Conservation (phyloP, 2,113 vertebrate genomes). For the Prinia subflava region DNA sequence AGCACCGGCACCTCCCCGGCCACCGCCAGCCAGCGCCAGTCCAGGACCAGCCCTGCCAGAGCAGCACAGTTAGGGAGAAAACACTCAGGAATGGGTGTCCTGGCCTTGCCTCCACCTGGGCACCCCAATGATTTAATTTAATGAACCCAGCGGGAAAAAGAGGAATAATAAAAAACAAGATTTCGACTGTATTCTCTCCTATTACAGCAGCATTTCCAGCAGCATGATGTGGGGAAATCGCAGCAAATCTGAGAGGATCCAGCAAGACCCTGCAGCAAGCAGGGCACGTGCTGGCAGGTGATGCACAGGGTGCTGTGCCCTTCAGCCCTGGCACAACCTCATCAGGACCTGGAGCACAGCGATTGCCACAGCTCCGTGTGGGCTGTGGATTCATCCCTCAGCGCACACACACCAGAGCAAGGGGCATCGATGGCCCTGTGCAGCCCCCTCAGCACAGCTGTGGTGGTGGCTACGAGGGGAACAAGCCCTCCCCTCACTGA, state of each 20-base stretch:
- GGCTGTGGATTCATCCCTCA: not conserved
- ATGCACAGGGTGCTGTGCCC: not conserved
- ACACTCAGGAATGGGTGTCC: not conserved
- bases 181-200: not conserved
- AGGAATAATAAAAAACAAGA: not conserved
- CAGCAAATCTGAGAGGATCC: not conserved
- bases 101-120: not conserved
- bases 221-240: not conserved
- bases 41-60: conserved; percentile 78
- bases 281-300: not conserved
- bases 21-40: conserved; percentile 92
- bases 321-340: not conserved
- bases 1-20: conserved; percentile 81
- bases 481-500: not conserved
- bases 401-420: too few species aligned
- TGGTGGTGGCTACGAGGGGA: not conserved
- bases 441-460: not conserved
- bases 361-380: rapidly evolving
- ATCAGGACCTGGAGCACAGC: rapidly evolving
- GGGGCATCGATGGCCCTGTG: rapidly evolving
- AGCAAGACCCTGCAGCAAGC: not conserved
- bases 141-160: not conserved
- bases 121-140: not conserved
- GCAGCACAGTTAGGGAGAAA: not conserved
- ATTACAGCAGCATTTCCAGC: not conserved